Evolutionary conservation across 2,888 invertebrate species (phyloP).

Genomic region (Campopleginae sp.): DNA sequence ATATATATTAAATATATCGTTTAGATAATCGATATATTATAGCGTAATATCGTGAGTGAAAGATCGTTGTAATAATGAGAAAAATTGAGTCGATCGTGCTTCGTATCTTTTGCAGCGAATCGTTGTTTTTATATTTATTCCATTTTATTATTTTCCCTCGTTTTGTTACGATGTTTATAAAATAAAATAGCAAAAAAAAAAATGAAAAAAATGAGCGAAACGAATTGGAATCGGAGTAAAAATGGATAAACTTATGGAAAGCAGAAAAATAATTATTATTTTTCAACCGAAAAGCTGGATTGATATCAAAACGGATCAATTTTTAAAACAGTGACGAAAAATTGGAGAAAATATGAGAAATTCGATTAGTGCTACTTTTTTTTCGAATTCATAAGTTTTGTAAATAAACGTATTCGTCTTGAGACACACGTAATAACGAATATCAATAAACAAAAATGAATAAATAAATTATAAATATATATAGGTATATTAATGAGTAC

Average conservation of each 20-base stretch:
- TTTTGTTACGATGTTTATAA: slow-evolving; percentile 9
- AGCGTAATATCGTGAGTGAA: slow-evolving; percentile 45
- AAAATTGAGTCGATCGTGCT: slow-evolving; percentile 55
- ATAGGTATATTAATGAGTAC: slow-evolving; percentile 62
- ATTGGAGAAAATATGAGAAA: neutral
- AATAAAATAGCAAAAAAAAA: neutral
- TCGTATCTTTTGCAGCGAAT: slow-evolving; percentile 24
- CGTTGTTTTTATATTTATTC: slow-evolving; percentile 51
- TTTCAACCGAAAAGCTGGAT: neutral
- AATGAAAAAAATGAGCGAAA: neutral
- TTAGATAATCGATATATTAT: slow-evolving; percentile 53
- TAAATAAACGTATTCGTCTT: slow-evolving; percentile 80
- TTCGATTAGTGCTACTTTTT: slow-evolving; percentile 57
- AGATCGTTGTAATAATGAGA: slow-evolving; percentile 57
- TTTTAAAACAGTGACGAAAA: neutral
- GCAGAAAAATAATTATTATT: neutral
- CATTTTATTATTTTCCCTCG: neutral
- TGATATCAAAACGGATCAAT: neutral
- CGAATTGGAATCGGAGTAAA: neutral
- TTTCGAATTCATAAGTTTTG: slow-evolving; percentile 74
- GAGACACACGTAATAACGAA: slow-evolving; percentile 69
- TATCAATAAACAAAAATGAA: slow-evolving; percentile 53
- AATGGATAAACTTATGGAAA: neutral
- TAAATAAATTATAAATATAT: slow-evolving; percentile 62
- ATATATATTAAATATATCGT: slow-evolving; percentile 44